Base-by-base conservation (phyloP, 2,797 vertebrate species). In the Petrocephalus schoutedeni region DNA sequence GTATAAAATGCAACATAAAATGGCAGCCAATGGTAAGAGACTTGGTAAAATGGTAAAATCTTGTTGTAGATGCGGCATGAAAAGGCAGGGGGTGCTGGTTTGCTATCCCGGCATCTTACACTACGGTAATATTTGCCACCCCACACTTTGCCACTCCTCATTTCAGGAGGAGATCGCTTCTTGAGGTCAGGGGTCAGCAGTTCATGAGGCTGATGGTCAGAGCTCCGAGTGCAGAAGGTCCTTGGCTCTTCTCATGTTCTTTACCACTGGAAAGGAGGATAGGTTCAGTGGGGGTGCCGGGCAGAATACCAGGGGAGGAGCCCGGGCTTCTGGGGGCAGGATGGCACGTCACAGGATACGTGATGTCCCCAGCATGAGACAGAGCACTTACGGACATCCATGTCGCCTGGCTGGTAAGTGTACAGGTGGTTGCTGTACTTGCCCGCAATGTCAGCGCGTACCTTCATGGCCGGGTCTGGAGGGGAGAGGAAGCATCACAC, bases 381-480 rank as follows among this genome's bases (percentile, higher is more conserved):
- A n/a, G 85, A 3, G 74, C 64, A 95, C 95, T 95, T 89, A 95
- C 94, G 86, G 8, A 67, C 0, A 4, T 36, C 59, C 54, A 94
- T 87, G 89, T 95, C 94, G 0, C 0, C 36, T 0, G 92, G 90
- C 86, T 88, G 8, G 36, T 95, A 95, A 32, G 91, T 1, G 89
- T 92, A 95, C 82, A 12, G 87, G 3, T 9, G 86, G 87, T 92
- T 91, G 16, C 0, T 0, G 86, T 92, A 92, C 56, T 82, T 92
- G 87, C 95, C 94, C 4, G 0, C 4, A 9, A 95, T 92, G 49
- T 95, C 93, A n/a, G 67, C 58, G 4, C 94, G 93, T 84, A 95
- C 94, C 1, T 89, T 91, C 91, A 71, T 61, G 0, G 93, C 89
- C 1, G 95, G 93, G 90, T 95, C 95, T 95, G 91, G n/a, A n/a